These are phyloP conservation scores for Cololabis saira DNA, from an alignment of 2,113 vertebrate species.

Conservation along the genomic window DNA sequence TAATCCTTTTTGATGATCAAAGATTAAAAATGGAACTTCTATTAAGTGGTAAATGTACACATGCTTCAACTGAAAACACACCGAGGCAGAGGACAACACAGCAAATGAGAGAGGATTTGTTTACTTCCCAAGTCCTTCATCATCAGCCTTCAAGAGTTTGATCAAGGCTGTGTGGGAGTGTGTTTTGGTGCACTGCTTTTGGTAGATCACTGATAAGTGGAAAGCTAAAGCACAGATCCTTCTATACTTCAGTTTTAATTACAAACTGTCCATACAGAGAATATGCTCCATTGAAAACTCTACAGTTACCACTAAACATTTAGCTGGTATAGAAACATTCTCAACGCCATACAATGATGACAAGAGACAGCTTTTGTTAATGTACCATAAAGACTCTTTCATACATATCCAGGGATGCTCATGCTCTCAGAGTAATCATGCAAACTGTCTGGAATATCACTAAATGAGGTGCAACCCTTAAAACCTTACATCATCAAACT, in stretches of 20 bases:
- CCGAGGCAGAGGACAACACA: conserved; percentile 4
- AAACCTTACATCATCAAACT: too few species aligned
- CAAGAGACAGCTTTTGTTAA: too few species aligned
- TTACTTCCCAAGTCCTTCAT: conserved; percentile 13
- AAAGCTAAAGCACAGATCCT: conserved; percentile 20
- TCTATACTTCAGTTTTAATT: conserved; percentile 1
- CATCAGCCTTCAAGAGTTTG: conserved; percentile 29
- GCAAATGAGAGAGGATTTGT: conserved; percentile 1
- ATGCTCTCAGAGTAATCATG: too few species aligned
- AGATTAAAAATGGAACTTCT: too few species aligned
- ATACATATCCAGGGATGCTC: too few species aligned
- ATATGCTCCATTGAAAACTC: neutral
- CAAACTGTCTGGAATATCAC: too few species aligned
- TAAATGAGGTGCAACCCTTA: too few species aligned
- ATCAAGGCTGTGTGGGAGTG: conserved; percentile 22
- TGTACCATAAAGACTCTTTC: too few species aligned
- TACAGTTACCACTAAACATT: neutral
- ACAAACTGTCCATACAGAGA: conserved; percentile 11
- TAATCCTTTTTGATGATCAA: neutral
- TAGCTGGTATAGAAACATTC: neutral
- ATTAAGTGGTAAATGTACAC: too few species aligned
- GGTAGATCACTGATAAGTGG: conserved; percentile 18
- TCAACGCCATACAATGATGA: neutral
- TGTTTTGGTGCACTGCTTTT: neutral
- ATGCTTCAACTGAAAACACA: neutral